Evolutionary conservation across 2,797 vertebrate genomes (phyloP).

Genomic region (Erethizon dorsatum): DNA sequence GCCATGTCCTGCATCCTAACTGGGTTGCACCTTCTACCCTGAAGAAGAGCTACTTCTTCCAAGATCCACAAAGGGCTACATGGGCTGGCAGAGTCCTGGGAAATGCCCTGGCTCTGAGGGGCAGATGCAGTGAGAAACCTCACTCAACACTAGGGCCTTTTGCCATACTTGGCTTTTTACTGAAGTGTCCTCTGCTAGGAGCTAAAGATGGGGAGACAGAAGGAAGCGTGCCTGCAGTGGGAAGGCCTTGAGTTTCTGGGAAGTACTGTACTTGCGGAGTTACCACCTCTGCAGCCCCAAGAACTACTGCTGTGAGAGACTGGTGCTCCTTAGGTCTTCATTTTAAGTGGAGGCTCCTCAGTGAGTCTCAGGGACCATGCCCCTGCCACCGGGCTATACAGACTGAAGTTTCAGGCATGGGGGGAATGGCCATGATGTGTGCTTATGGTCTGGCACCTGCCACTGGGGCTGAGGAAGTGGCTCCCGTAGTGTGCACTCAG

Average conservation of each 20-base stretch:
- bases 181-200: neutral
- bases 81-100: neutral
- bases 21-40: neutral
- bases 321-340: neutral
- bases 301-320: neutral
- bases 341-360: neutral
- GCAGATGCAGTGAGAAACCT: neutral
- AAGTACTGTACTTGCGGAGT: neutral
- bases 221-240: neutral
- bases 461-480: neutral
- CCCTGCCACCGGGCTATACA: neutral
- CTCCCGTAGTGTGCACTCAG: neutral
- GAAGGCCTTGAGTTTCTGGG: neutral
- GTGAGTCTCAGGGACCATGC: neutral
- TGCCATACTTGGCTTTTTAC: neutral
- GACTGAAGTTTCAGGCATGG: neutral
- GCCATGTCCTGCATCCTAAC: neutral
- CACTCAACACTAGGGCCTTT: neutral
- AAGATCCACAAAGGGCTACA: neutral
- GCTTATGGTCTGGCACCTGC: neutral
- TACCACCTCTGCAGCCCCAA: neutral
- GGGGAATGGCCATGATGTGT: neutral
- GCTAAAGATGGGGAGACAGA: neutral
- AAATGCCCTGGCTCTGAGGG: neutral
- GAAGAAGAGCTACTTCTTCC: neutral